Base-by-base conservation (phyloP, 2,888 invertebrate species). In the Heliothis peltigera region DNA sequence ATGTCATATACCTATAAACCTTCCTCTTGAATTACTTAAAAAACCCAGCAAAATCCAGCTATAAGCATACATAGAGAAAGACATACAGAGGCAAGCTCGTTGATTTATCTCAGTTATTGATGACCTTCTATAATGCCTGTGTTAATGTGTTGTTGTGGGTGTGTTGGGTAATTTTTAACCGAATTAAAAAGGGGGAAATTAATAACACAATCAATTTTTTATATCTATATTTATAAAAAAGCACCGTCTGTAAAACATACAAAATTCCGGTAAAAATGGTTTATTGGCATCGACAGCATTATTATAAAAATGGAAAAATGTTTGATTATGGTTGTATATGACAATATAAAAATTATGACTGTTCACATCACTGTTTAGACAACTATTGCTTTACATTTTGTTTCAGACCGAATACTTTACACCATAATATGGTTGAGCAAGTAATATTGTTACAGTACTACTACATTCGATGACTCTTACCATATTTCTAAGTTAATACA, bases 161-260 rank as follows among this genome's bases (percentile, higher is more conserved):
- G n/a, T n/a, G n/a, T n/a, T n/a, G n/a, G n/a, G n/a, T n/a, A n/a
- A n/a, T n/a, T n/a, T n/a, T n/a, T n/a, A n/a, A n/a, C n/a, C n/a
- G n/a, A n/a, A n/a, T n/a, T 32, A 32, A 8, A 8, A 8, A 7
- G 10, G n/a, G 4, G 19, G 25, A 21, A 2, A 48, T 54, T 63
- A 53, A 69, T 70, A 55, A 47, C 22, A 51, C 17, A n/a, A 49
- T 49, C 59, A 69, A 70, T 83, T 83, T 80, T 87, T 89, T 70
- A 71, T 80, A 81, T 89, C 84, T 93, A 89, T 94, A 93, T 94
- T 94, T 93, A 92, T 92, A 92, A 92, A 94, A 79, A 95, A 95
- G 94, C 95, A 95, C 94, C 94, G 91, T 94, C 92, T 92, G 93
- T 94, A 94, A 92, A 94, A 92, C 92, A 91, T 93, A 94, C 91